Conservation (phyloP, 2,888 invertebrate genomes). For the Synergus laeviventris region DNA sequence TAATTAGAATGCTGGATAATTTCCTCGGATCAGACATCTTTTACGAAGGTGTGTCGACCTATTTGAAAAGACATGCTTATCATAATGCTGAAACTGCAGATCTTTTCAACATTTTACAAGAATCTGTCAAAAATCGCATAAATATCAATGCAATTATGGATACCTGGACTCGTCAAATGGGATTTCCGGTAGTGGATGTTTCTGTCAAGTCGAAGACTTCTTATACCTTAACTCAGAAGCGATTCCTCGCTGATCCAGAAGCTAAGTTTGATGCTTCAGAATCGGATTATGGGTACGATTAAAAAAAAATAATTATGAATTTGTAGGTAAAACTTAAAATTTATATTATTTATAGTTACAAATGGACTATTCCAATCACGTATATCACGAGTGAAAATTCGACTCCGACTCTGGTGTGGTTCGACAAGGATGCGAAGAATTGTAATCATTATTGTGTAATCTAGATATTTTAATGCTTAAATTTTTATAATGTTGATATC, state of each 20-base stretch:
- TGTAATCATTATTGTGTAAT: slow-evolving; percentile 59
- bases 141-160: slow-evolving; percentile 84
- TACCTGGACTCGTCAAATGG: slow-evolving; percentile 94
- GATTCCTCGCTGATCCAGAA: slow-evolving; percentile 85
- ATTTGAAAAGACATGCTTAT: slow-evolving; percentile 83
- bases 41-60: slow-evolving; percentile 84
- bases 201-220: slow-evolving; percentile 74
- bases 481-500: neutral
- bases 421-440: slow-evolving; percentile 66
- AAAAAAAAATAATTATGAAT: neutral
- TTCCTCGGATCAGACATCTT: slow-evolving; percentile 86
- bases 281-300: slow-evolving; percentile 59
- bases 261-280: slow-evolving; percentile 75
- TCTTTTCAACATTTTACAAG: slow-evolving; percentile 83
- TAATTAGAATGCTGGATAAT: slow-evolving; percentile 92
- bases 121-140: slow-evolving; percentile 77
- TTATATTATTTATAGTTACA: slow-evolving; percentile 76
- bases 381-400: slow-evolving; percentile 80
- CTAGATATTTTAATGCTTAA: neutral
- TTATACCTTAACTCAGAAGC: slow-evolving; percentile 83
- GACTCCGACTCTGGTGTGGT: slow-evolving; percentile 68
- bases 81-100: slow-evolving; percentile 89
- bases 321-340: slow-evolving; percentile 41
- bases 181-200: slow-evolving; percentile 87
- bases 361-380: slow-evolving; percentile 91